Evolutionary conservation across 2,797 vertebrate species (phyloP).

Genomic region (Halcyon smyrnensis): DNA sequence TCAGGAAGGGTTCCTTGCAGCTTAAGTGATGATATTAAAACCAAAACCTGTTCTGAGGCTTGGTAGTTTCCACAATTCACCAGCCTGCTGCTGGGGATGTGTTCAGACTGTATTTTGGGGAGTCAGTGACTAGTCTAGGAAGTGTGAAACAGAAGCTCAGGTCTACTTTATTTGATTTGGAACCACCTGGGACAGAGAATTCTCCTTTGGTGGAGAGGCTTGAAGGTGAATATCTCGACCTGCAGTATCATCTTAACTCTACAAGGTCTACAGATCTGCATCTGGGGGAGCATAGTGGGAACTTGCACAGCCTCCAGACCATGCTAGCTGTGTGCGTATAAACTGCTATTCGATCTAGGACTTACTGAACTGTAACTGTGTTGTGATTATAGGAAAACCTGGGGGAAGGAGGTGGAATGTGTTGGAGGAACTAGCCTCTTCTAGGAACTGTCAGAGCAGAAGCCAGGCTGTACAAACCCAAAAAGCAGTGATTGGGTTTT

Average conservation of each 20-base stretch:
- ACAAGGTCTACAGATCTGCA: fast-evolving
- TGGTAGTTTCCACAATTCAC: not conserved
- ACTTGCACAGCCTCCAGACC: not conserved
- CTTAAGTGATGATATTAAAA: not conserved
- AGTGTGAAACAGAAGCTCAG: not conserved
- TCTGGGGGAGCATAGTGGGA: fast-evolving
- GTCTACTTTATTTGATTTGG: not conserved
- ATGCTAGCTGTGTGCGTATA: fast-evolving
- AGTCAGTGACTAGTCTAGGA: not conserved
- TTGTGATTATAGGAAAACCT: not conserved
- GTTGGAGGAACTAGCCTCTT: not conserved
- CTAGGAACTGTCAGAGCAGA: not conserved
- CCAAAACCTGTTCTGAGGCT: not conserved
- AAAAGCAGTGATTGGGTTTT: not conserved
- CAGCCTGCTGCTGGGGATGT: not conserved
- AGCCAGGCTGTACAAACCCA: not conserved
- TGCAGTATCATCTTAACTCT: not conserved
- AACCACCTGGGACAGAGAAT: not conserved
- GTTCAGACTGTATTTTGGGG: not conserved
- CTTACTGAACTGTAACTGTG: fast-evolving
- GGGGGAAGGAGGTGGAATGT: not conserved
- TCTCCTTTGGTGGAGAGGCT: not conserved
- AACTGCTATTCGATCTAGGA: fast-evolving
- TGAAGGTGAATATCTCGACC: not conserved
- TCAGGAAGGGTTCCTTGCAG: not conserved